Percentiles rank a stretch among this genome's conserved stretches.
Conservation (phyloP, 1,140 invertebrate species). For the Lineus longissimus region DNA sequence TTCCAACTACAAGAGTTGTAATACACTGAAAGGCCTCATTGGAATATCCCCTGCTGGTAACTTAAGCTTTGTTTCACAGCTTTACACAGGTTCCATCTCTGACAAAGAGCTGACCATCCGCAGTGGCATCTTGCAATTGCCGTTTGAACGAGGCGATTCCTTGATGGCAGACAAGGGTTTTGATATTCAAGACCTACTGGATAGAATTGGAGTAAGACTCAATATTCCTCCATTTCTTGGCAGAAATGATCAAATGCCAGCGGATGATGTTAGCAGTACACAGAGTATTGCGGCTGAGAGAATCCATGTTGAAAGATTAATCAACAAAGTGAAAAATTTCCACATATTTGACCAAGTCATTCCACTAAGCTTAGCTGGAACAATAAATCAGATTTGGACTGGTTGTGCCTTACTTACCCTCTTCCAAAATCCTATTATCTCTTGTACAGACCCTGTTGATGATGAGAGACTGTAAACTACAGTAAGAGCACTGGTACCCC, state of each 20-base stretch:
- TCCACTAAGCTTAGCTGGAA: slow-evolving; percentile 1
- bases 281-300: not conserved
- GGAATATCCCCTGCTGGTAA: not conserved
- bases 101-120: slow-evolving; percentile 1
- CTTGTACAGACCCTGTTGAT: no score
- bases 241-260: not conserved
- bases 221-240: slow-evolving; percentile 10
- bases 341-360: slow-evolving; percentile 4
- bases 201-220: not conserved
- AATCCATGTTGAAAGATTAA: slow-evolving; percentile 4
- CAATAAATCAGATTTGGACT: slow-evolving; percentile 20
- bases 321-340: not conserved
- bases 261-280: slow-evolving; percentile 2
- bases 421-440: slow-evolving; percentile 14
- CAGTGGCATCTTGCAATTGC: not conserved
- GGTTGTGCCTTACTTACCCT: slow-evolving; percentile 20
- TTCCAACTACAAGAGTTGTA: slow-evolving; percentile 5
- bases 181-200: not conserved
- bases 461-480: no score
- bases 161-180: slow-evolving; percentile 7
- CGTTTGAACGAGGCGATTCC: not conserved
- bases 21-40: slow-evolving; percentile 7
- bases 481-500: no score
- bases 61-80: slow-evolving; percentile 2
- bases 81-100: not conserved